Evolutionary conservation across 2,888 invertebrate genomes (phyloP).

Genomic region (Eulithis prunata): DNA sequence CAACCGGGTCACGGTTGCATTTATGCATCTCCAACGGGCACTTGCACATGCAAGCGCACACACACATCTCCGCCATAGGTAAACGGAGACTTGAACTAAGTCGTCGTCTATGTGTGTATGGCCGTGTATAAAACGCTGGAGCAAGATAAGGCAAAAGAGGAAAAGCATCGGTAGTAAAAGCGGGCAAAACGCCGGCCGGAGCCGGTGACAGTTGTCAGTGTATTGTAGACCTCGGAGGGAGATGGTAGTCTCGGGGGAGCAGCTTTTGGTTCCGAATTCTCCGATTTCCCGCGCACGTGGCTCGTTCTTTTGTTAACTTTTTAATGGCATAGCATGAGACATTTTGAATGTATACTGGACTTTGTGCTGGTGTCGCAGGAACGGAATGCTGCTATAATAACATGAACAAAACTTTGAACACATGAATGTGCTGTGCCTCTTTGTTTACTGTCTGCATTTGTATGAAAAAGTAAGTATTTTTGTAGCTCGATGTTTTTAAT

Average conservation of each 20-base stretch:
- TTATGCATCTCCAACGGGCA: constrained; percentile 62
- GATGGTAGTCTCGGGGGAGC: constrained; percentile 70
- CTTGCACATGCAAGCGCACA: constrained; percentile 55
- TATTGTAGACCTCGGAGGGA: constrained; percentile 65
- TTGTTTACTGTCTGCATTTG: constrained; percentile 61
- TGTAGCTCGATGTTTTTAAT: constrained; percentile 4
- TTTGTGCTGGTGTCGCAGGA: constrained; percentile 47
- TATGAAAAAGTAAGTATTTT: constrained; percentile 70
- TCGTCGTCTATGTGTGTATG: constrained; percentile 68
- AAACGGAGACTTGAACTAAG: constrained; percentile 51
- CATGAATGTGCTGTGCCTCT: constrained; percentile 70
- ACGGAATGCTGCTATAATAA: constrained; percentile 52
- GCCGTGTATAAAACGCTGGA: constrained; percentile 71
- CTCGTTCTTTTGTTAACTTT: constrained; percentile 48
- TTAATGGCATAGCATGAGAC: constrained; percentile 49
- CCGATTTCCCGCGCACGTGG: constrained; percentile 77
- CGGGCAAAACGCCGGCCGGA: constrained; percentile 69
- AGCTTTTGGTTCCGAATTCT: constrained; percentile 64
- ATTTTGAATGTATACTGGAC: constrained; percentile 47
- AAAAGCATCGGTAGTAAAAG: constrained; percentile 72
- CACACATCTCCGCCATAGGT: constrained; percentile 9
- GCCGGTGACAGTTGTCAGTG: constrained; percentile 75
- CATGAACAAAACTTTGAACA: constrained; percentile 58
- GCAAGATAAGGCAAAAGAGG: constrained; percentile 78
- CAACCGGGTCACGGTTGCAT: constrained; percentile 63